Evolutionary conservation across 2,888 invertebrate genomes (phyloP).

Genomic region (Pseudoips prasinana): DNA sequence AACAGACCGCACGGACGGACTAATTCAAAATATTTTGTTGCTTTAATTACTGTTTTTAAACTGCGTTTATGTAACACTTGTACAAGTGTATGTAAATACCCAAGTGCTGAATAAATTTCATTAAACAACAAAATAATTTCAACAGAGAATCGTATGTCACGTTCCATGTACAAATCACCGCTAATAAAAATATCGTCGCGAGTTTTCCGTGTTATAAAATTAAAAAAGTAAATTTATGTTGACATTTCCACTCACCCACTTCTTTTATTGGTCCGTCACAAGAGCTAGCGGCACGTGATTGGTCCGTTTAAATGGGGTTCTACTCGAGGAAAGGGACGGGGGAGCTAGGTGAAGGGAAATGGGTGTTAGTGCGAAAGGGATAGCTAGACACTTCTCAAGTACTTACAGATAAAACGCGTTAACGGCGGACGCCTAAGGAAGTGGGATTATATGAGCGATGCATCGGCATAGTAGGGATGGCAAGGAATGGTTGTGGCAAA

Average conservation of each 20-base stretch:
- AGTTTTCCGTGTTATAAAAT: constrained; percentile 45
- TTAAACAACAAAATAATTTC: too few relatives aligned
- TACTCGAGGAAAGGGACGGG: constrained; percentile 62
- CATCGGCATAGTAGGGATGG: constrained; percentile 31
- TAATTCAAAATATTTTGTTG: too few relatives aligned
- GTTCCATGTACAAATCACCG: constrained; percentile 24
- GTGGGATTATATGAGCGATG: constrained; percentile 53
- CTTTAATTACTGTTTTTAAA: too few relatives aligned
- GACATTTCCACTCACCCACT: constrained; percentile 73
- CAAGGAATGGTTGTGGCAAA: constrained; percentile 46
- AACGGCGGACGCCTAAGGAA: constrained; percentile 64
- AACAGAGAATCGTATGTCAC: constrained; percentile 16
- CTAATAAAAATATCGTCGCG: constrained; percentile 28
- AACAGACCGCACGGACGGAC: too few relatives aligned
- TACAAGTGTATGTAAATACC: too few relatives aligned
- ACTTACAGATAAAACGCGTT: constrained; percentile 71
- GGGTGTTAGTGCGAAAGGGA: constrained; percentile 54
- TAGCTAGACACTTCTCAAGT: constrained; percentile 74
- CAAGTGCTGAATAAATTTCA: too few relatives aligned
- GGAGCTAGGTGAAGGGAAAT: constrained; percentile 37
- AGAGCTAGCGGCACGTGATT: constrained; percentile 55
- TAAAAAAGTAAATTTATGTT: constrained; percentile 71
- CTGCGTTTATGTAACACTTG: too few relatives aligned
- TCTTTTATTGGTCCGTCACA: constrained; percentile 75
- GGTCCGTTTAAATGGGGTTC: constrained; percentile 68